Base-by-base conservation (phyloP, 2,113 vertebrate genomes). In the Melanotaenia duboulayi region DNA sequence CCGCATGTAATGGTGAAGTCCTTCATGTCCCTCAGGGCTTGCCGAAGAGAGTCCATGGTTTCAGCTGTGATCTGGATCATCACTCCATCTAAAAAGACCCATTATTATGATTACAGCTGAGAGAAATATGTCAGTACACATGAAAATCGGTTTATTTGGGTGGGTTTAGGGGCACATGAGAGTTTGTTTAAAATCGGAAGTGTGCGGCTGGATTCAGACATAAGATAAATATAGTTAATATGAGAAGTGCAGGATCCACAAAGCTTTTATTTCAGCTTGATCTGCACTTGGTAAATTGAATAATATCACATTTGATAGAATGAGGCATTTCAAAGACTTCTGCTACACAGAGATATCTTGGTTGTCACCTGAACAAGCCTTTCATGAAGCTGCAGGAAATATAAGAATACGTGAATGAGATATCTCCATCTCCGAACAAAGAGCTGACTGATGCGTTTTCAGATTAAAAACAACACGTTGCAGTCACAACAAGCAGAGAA, bases 21-120 rank as follows among this genome's bases (percentile, higher is more conserved):
- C 91, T 99, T 99, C 98, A 99, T 99, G 87, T 99, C 97, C 71
- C 95, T 94, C 90, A 99, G 91, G 4, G 97, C 95, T 91, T 97
- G 97, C 69, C 97, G 94, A 84, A 99, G 70, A 10, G 95, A 92
- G 71, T 98, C 97, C 97, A 99, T 99, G 63, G 94, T 97, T 90
- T 99, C 98, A 0, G 97, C 96, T 0, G 96, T 98, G 91, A 99
- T 97, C 94, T 99, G 98, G 87, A 99, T 96, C 98, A 99, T 99
- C 17, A 99, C 95, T 1, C 98, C 98, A 56, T 99, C 98, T 99
- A 17, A 23, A 10, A 24, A 42, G 12, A n/a, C 35, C 19, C 1
- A 0, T 54, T 7, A 46, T 19, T 17, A 17, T 16, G 42, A 17
- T 44, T 44, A 44, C 2, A 44, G 5, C 7, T 44, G 42, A 44